Evolutionary conservation across 1,140 invertebrate species (phyloP).

Genomic region (Drosophila hydei): DNA sequence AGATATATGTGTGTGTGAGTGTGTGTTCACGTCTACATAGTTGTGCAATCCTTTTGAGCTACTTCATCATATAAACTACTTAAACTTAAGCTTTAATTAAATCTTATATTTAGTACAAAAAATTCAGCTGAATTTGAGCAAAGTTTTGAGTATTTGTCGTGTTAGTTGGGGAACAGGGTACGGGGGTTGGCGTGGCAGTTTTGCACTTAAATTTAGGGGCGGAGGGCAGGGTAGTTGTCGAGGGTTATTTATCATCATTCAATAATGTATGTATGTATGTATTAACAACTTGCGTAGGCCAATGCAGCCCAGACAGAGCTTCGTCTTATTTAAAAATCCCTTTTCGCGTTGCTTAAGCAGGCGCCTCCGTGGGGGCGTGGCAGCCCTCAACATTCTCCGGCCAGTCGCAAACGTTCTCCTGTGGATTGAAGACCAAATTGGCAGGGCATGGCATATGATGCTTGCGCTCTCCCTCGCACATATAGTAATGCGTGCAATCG

Average conservation of each 20-base stretch:
- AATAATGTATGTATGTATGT: conserved; percentile 47
- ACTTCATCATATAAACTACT: conserved; percentile 76
- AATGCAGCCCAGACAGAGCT: background rate
- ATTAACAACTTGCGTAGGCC: conserved; percentile 61
- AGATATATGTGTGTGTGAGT: conserved; percentile 24
- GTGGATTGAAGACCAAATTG: conserved; percentile 96
- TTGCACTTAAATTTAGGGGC: conserved; percentile 56
- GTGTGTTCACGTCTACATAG: conserved; percentile 37
- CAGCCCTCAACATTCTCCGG: conserved; percentile 97
- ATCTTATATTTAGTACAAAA: conserved; percentile 65
- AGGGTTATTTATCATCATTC: conserved; percentile 50
- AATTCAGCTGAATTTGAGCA: conserved; percentile 70
- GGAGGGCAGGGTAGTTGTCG: background rate
- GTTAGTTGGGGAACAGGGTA: conserved; percentile 44
- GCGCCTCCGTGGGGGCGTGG: conserved; percentile 91
- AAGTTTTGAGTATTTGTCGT: conserved; percentile 61
- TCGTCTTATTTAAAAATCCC: background rate
- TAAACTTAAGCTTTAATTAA: conserved; percentile 66
- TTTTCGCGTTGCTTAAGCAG: conserved; percentile 74
- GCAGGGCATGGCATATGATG: conserved; percentile 98
- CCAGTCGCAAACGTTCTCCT: conserved; percentile 98
- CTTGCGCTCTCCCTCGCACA: conserved; percentile 97
- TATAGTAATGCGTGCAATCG: conserved; percentile 97
- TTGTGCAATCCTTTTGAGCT: conserved; percentile 63
- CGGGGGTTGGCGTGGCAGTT: conserved; percentile 50